Conservation (phyloP, 2,113 vertebrate species). For the Mustelus asterias region DNA sequence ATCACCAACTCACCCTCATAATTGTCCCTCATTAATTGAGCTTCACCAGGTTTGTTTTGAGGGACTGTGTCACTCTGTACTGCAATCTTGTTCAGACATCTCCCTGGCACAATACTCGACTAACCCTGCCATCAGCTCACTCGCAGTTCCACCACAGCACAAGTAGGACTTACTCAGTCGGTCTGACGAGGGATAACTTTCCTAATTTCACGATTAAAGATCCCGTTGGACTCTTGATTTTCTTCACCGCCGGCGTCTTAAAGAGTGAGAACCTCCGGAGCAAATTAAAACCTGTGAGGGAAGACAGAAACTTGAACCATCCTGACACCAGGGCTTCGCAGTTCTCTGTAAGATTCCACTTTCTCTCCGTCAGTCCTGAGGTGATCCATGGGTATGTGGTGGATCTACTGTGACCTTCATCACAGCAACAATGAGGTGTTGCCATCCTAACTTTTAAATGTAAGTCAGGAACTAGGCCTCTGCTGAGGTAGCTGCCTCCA, state of each 20-base stretch:
- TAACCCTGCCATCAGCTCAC: neutral
- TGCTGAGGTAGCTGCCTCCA: neutral
- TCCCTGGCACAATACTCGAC: neutral
- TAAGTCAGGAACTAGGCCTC: neutral
- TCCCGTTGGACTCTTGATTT: slow-evolving; percentile 73
- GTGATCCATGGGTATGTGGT: neutral
- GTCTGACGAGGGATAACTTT: slow-evolving; percentile 63
- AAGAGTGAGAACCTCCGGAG: slow-evolving; percentile 76
- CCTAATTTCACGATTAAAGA: slow-evolving; percentile 76
- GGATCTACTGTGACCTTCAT: neutral
- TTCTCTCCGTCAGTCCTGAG: neutral
- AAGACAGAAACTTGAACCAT: neutral
- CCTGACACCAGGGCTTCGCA: neutral
- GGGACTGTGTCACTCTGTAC: neutral
- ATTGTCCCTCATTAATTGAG: neutral
- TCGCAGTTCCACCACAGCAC: too few relatives aligned
- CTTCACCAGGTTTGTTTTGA: neutral
- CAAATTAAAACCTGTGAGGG: slow-evolving; percentile 79
- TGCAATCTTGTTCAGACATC: neutral
- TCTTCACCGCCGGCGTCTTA: slow-evolving; percentile 78
- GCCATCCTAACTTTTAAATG: neutral
- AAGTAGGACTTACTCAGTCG: slow-evolving; percentile 66
- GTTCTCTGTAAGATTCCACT: neutral
- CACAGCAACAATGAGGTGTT: neutral
- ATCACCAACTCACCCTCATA: neutral